These are phyloP conservation scores for Microctonus hyperodae DNA, from an alignment of 2,888 invertebrate species.

Conservation along the genomic window DNA sequence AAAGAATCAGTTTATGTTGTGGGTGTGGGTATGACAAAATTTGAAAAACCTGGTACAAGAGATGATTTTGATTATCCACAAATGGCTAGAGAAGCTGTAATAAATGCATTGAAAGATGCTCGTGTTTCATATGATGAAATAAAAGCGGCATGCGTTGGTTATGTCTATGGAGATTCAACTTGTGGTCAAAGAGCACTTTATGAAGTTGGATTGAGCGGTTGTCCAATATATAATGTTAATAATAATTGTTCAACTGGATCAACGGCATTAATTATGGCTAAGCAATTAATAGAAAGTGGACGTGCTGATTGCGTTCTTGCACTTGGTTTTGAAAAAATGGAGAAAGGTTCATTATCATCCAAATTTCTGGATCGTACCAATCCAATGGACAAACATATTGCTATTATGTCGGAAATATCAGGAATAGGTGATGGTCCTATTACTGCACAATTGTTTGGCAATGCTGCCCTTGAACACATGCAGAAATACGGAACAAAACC, in stretches of 20 bases:
- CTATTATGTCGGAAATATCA: slow-evolving; percentile 81
- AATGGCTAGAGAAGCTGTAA: slow-evolving; percentile 92
- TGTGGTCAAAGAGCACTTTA: slow-evolving; percentile 95
- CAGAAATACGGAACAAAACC: slow-evolving; percentile 92
- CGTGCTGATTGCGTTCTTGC: slow-evolving; percentile 88
- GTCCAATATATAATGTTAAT: slow-evolving; percentile 97
- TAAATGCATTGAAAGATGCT: slow-evolving; percentile 86
- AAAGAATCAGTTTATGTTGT: slow-evolving; percentile 79
- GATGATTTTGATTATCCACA: slow-evolving; percentile 91
- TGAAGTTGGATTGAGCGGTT: slow-evolving; percentile 93
- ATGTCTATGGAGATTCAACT: slow-evolving; percentile 95
- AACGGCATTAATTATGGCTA: slow-evolving; percentile 87
- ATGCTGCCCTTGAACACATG: slow-evolving; percentile 96
- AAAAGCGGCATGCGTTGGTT: slow-evolving; percentile 91
- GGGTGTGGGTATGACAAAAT: slow-evolving; percentile 98
- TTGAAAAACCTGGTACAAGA: slow-evolving; percentile 89
- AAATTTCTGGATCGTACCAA: slow-evolving; percentile 84
- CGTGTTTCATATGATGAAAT: slow-evolving; percentile 77
- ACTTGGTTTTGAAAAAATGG: slow-evolving; percentile 98
- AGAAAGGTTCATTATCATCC: slow-evolving; percentile 83
- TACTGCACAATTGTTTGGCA: slow-evolving; percentile 95
- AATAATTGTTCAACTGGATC: slow-evolving; percentile 99
- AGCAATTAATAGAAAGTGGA: slow-evolving; percentile 91
- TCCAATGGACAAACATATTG: slow-evolving; percentile 88
- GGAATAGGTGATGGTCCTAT: slow-evolving; percentile 81